Evolutionary conservation across 1,140 invertebrate genomes (phyloP).

Genomic region (Euborellia annulipes): DNA sequence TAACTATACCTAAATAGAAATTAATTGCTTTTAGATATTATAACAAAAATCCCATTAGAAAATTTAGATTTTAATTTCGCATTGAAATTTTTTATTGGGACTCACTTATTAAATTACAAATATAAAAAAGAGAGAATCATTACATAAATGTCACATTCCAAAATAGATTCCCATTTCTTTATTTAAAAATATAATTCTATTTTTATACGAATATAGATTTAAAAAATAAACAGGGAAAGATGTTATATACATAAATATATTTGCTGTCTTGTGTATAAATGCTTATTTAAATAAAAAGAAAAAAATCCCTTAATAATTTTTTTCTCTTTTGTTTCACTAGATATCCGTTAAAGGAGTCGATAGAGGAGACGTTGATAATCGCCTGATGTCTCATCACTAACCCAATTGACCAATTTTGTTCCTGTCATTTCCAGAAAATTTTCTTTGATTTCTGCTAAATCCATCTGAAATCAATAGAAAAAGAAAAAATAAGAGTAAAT

Average conservation of each 20-base stretch:
- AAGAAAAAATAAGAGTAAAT: neutral
- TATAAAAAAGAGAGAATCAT: too few species aligned
- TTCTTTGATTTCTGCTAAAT: constrained; percentile 26
- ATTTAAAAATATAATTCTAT: neutral
- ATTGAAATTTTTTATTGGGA: too few species aligned
- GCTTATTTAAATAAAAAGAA: too few species aligned
- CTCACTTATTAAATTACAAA: too few species aligned
- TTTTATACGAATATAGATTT: constrained; percentile 3
- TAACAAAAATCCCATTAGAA: too few species aligned
- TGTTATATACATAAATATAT: too few species aligned
- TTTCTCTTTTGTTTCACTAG: too few species aligned
- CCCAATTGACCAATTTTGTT: constrained; percentile 20
- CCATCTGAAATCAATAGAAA: constrained; percentile 21
- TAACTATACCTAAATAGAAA: too few species aligned
- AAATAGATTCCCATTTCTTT: neutral
- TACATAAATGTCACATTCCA: neutral
- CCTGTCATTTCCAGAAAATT: constrained; percentile 24
- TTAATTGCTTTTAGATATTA: too few species aligned
- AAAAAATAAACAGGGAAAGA: neutral
- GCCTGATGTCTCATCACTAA: constrained; percentile 26
- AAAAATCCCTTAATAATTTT: too few species aligned
- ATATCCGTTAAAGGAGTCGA: neutral
- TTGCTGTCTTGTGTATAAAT: too few species aligned
- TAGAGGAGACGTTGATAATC: constrained; percentile 25
- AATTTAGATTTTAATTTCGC: too few species aligned